Percentiles rank a stretch among this genome's conserved stretches.
Conservation (phyloP, 1,140 invertebrate species). For the Reticulitermes speratus region DNA sequence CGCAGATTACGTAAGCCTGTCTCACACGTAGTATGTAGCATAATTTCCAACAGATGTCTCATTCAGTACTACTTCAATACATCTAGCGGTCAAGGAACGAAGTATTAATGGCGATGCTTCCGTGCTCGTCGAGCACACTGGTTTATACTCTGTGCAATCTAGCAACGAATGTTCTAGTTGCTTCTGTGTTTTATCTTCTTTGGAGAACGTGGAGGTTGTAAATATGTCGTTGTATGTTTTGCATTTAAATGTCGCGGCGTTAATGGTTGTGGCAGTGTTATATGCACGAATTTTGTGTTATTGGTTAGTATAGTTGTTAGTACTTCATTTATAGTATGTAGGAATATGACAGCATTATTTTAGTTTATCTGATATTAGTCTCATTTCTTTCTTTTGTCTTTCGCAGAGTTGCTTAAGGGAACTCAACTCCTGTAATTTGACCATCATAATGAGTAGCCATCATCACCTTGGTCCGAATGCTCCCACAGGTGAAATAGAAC, state of each 20-base stretch:
- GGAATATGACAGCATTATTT: neutral
- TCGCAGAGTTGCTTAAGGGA: neutral
- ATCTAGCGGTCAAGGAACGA: too few species aligned
- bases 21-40: too few species aligned
- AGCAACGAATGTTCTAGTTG: neutral
- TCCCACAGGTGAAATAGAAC: constrained; percentile 56
- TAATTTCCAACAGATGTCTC: too few species aligned
- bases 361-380: neutral
- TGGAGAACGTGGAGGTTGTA: neutral
- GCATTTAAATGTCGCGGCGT: neutral
- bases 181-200: neutral
- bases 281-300: neutral
- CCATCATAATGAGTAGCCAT: constrained; percentile 53
- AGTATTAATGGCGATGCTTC: too few species aligned
- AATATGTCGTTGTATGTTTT: neutral
- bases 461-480: constrained; percentile 51
- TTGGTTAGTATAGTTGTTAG: neutral
- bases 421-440: neutral
- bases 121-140: too few species aligned
- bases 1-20: too few species aligned
- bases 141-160: too few species aligned
- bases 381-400: neutral
- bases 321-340: neutral
- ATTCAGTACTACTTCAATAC: too few species aligned
- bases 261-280: neutral